Percentiles rank a stretch among this genome's conserved stretches.
phyloP scores from a whole-genome alignment of 1,140 invertebrate species.

The Pemphigus obesinymphae region DNA sequence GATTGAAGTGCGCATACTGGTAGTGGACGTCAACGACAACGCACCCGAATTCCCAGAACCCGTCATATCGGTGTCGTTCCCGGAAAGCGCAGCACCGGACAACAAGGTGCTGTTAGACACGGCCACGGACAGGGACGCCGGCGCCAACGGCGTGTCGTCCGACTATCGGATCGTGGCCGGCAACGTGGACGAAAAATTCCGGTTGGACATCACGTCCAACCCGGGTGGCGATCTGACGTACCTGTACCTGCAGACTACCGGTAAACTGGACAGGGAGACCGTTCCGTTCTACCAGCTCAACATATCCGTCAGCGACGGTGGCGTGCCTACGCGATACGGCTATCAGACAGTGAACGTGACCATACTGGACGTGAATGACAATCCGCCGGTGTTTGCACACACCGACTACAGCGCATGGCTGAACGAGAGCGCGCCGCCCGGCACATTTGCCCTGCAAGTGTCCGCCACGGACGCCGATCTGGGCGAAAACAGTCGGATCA shows the following conservation, averaged over 20 bases:
- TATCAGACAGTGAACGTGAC: slow-evolving; percentile 85
- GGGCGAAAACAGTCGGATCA: slow-evolving; percentile 86
- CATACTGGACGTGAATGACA: slow-evolving; percentile 90
- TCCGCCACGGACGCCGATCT: slow-evolving; percentile 86
- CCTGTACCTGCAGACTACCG: slow-evolving; percentile 83
- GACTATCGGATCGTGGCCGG: slow-evolving; percentile 84
- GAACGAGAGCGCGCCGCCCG: slow-evolving; percentile 83
- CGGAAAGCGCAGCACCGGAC: slow-evolving; percentile 82
- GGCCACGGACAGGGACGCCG: slow-evolving; percentile 78
- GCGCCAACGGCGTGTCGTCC: slow-evolving; percentile 78
- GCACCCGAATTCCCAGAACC: slow-evolving; percentile 83
- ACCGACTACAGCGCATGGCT: slow-evolving; percentile 86
- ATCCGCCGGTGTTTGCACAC: slow-evolving; percentile 88
- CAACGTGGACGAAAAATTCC: slow-evolving; percentile 81
- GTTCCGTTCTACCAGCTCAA: slow-evolving; percentile 78
- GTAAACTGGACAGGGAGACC: slow-evolving; percentile 81
- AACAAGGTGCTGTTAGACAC: slow-evolving; percentile 81
- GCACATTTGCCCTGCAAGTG: slow-evolving; percentile 83
- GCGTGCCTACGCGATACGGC: slow-evolving; percentile 71
- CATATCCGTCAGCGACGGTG: slow-evolving; percentile 83
- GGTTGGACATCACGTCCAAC: slow-evolving; percentile 78
- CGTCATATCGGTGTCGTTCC: slow-evolving; percentile 77
- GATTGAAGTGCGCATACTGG: slow-evolving; percentile 80
- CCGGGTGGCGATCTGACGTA: slow-evolving; percentile 83
- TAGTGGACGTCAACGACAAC: slow-evolving; percentile 86